Evolutionary conservation across 2,888 invertebrate genomes (phyloP), one percentile per base, ranked within the genome.

Genomic region (Hyalella azteca): DNA sequence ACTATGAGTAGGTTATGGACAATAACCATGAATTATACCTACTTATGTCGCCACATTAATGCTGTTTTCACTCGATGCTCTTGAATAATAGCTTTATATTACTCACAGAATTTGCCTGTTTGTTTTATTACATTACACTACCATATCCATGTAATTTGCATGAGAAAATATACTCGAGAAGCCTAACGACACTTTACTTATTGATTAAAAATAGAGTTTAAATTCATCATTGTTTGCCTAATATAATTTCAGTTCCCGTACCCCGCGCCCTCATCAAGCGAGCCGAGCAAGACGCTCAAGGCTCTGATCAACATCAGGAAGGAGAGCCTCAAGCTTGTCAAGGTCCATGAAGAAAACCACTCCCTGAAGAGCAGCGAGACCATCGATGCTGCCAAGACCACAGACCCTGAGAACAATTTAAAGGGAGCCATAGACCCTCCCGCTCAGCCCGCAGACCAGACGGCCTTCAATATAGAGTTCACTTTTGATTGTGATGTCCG

Each of bases 261-360:
- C 89, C 96, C 97, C 60, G 96, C 96, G 7, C 97, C 97, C 32
- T 95, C 96, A 88, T 94, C 97, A 15, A 96, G 95, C 88, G 98
- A 98, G 87, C 97, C 98, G 41, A 98, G 98, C 19, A 97, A 97
- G 89, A 97, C 98, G 0, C 88, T 99, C 54, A 97, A 97, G 89
- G 95, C 97, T 88, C 90, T 98, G 79, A 94, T 99, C 0, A 98
- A 99, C 88, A 97, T 99, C 82, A 91, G 99, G 73, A 98, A 98
- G 87, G 98, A 99, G 89, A 97, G 98, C 0, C 90, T 99, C 54
- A 91, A 96, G 83, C 94, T 99, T 88, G 93, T 97, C 32, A 92
- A 94, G 66, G 85, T 45, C 73, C 85, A 82, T 26, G 84, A 83
- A 36, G 85, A 86, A 29, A 81, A 78, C 13, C 83, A 82, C 50